A percentile compares a stretch with the other conserved stretches of the same genome.
These are phyloP conservation scores for Drosophila nikananu DNA, from an alignment of 1,140 invertebrate species.

Conservation along the genomic window DNA sequence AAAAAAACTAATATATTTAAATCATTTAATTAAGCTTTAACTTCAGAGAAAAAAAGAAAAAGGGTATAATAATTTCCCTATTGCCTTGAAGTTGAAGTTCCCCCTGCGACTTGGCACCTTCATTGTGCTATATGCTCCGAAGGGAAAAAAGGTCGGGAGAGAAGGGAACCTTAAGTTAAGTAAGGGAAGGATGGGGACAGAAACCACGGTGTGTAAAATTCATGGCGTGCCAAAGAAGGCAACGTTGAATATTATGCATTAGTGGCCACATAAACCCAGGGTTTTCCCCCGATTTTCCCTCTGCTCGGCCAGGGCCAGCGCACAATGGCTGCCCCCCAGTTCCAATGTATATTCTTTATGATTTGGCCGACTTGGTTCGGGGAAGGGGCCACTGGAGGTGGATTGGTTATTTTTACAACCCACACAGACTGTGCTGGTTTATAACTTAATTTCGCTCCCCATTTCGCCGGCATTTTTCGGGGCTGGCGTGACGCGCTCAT, in stretches of 20 bases:
- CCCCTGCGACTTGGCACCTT: constrained; percentile 3
- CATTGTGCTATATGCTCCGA: constrained; percentile 9
- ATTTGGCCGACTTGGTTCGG: constrained; percentile 10
- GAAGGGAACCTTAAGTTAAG: constrained; percentile 6
- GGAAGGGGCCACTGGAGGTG: constrained; percentile 5
- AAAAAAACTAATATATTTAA: neutral
- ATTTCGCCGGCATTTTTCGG: constrained; percentile 32
- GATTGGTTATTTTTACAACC: constrained; percentile 66
- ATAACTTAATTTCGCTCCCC: constrained; percentile 72
- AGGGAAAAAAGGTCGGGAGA: neutral
- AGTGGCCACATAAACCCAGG: constrained; percentile 49
- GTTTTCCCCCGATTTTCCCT: constrained; percentile 3
- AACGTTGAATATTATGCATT: constrained; percentile 77
- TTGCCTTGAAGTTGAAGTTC: neutral
- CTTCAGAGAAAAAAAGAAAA: neutral
- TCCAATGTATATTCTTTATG: constrained; percentile 63
- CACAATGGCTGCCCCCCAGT: constrained; percentile 41
- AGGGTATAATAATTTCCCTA: neutral
- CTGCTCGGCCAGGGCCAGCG: constrained; percentile 20
- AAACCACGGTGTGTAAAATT: constrained; percentile 65
- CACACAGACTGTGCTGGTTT: constrained; percentile 62
- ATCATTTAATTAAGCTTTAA: neutral
- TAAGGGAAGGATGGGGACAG: constrained; percentile 2
- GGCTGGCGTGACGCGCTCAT: constrained; percentile 74
- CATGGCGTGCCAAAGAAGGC: constrained; percentile 76